These are phyloP conservation scores for Drosophila sechellia DNA, from an alignment of 1,140 invertebrate genomes.

Conservation along the genomic window DNA sequence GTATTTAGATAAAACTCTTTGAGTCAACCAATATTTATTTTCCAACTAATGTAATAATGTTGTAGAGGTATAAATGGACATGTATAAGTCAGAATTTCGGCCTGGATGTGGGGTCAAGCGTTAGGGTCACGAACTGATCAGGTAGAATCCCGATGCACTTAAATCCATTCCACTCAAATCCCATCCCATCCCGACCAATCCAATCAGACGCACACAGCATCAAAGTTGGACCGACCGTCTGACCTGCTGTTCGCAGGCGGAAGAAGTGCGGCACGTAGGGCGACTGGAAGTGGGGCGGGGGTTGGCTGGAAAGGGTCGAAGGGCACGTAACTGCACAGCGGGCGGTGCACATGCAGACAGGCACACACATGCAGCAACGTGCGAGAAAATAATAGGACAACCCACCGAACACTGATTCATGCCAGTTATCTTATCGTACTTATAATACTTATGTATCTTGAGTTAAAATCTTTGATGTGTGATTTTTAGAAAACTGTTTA, in stretches of 20 bases:
- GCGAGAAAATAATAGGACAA: slow-evolving; percentile 9
- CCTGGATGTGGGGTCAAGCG: neutral
- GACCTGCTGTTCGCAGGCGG: slow-evolving; percentile 17
- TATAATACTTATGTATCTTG: no score
- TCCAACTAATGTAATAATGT: neutral
- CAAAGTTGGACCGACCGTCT: slow-evolving; percentile 25
- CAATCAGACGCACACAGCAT: slow-evolving; percentile 38
- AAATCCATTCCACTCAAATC: slow-evolving; percentile 6
- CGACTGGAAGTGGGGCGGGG: neutral
- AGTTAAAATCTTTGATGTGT: no score
- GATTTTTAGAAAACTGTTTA: no score
- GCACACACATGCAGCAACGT: slow-evolving; percentile 34
- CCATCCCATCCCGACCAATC: neutral
- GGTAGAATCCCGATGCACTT: slow-evolving; percentile 10
- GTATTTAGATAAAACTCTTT: neutral
- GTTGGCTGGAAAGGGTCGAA: slow-evolving; percentile 11
- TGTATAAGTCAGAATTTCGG: neutral
- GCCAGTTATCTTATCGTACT: no score
- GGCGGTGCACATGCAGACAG: slow-evolving; percentile 34
- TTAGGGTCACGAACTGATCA: slow-evolving; percentile 4
- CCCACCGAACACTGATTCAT: neutral
- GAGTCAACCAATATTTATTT: neutral
- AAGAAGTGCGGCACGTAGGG: slow-evolving; percentile 31
- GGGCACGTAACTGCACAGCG: slow-evolving; percentile 36
- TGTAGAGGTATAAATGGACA: neutral